These are phyloP conservation scores for Caenorhabditis auriculariae DNA, from an alignment of 2,888 invertebrate species.

Conservation along the genomic window DNA sequence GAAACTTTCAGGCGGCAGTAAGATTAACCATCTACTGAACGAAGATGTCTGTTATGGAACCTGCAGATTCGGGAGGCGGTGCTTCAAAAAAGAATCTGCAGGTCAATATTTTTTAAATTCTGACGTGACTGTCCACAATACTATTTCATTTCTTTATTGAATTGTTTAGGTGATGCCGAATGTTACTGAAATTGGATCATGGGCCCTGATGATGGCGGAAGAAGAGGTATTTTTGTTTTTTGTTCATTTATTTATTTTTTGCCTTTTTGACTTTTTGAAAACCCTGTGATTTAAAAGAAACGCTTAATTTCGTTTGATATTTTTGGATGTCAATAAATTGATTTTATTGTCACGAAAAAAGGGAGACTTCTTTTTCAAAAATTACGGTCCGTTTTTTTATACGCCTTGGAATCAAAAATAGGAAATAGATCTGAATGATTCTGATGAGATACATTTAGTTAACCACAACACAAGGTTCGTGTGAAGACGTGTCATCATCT, in stretches of 20 bases:
- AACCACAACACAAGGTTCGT: too few relatives aligned
- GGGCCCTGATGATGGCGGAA: slow-evolving; percentile 27
- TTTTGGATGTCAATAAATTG: not conserved
- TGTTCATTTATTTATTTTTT: not conserved
- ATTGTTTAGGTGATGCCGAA: slow-evolving; percentile 11
- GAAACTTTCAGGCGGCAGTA: too few relatives aligned
- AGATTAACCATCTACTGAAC: too few relatives aligned
- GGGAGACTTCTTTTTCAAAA: not conserved
- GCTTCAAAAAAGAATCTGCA: slow-evolving; percentile 21
- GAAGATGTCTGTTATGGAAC: slow-evolving; percentile 31
- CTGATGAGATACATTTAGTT: too few relatives aligned
- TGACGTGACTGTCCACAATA: not conserved
- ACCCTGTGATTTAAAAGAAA: not conserved
- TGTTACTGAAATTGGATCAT: slow-evolving; percentile 10
- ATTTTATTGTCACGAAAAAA: not conserved
- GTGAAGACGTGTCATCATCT: too few relatives aligned
- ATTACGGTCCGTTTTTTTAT: too few relatives aligned
- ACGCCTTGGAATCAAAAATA: too few relatives aligned
- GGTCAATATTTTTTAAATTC: slow-evolving; percentile 3
- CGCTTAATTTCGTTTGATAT: not conserved
- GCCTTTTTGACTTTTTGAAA: not conserved
- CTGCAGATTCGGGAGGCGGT: slow-evolving; percentile 27
- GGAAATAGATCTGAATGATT: too few relatives aligned
- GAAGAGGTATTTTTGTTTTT: slow-evolving; percentile 6
- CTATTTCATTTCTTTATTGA: too few relatives aligned